These are phyloP conservation scores for Guaruba guarouba DNA, from an alignment of 2,113 vertebrate species.

Conservation along the genomic window DNA sequence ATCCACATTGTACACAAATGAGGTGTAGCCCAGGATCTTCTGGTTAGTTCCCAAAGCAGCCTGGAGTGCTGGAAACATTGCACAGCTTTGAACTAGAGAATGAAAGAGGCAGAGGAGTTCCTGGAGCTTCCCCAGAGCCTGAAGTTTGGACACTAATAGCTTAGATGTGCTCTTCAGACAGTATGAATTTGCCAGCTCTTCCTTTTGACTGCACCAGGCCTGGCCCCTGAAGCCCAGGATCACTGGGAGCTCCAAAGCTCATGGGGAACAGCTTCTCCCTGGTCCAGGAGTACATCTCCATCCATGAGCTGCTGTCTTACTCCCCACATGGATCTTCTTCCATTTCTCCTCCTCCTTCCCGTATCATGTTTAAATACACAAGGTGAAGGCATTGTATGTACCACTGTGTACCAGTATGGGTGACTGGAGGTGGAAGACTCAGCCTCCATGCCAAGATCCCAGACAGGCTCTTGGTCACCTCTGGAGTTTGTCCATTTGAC, in stretches of 20 bases:
- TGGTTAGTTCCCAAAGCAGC: not conserved
- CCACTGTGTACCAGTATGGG: not conserved
- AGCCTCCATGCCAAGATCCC: not conserved
- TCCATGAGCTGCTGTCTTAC: not conserved
- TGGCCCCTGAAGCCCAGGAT: fast-evolving
- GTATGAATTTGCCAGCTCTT: not conserved
- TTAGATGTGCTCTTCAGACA: not conserved
- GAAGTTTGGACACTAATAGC: not conserved
- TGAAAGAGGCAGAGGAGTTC: not conserved
- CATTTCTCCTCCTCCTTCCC: not conserved
- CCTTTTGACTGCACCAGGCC: not conserved
- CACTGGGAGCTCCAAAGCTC: not conserved
- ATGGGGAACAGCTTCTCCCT: not conserved
- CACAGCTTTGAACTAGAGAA: not conserved
- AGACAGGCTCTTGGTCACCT: not conserved
- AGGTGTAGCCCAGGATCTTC: not conserved
- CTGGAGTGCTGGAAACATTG: not conserved
- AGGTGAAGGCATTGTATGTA: not conserved
- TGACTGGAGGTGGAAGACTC: not conserved
- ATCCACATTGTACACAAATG: not conserved
- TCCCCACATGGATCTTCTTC: not conserved
- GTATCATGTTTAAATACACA: not conserved
- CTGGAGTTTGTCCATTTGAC: not conserved
- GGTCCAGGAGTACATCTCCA: not conserved
- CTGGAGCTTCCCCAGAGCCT: not conserved